Base-by-base conservation (phyloP, 2,888 invertebrate species). In the Tryphoninae sp. region DNA sequence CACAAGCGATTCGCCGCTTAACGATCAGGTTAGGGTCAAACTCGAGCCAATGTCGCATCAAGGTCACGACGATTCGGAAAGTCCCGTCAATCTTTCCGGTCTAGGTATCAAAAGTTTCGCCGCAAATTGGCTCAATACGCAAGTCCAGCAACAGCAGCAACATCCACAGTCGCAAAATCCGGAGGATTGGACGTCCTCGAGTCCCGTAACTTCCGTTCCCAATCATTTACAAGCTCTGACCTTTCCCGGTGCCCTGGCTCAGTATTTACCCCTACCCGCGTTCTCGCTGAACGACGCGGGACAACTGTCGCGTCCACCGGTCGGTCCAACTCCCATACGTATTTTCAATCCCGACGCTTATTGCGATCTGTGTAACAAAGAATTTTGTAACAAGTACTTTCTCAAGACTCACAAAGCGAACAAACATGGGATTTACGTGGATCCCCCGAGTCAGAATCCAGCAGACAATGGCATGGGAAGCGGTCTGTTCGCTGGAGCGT, bases 341-440 rank as follows among this genome's bases (percentile, higher is more conserved):
- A 98, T 98, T 89, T 98, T 98, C 92, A 98, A 99, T 92, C 98
- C 97, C 1, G 99, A 99, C 92, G 98, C 98, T 19, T 99, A 97
- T 92, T 99, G 99, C 92, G 98, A 98, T 91, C 94, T 98, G 80
- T 99, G 99, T 94, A 98, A 98, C 93, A 98, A 98, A 91, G 99
- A 99, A 93, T 99, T 99, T 92, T 99, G 99, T 93, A 98, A 99
- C 93, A 98, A 98, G 91, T 98, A 99, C 93, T 99, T 98, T 92
- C 94, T 99, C 33, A 98, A 99, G 92, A 99, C 99, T 79, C 99
- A 99, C 93, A 98, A 98, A 92, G 98, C 98, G 45, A 98, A 98
- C 92, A 98, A 98, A 90, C 99, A 99, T 92, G 98, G 98, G 40
- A 98, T 99, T 86, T 97, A 97, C 90, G 95, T 95, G 80, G 95